Percentiles rank a stretch among this genome's conserved stretches.
These are phyloP conservation scores for Diglossa cyanea DNA, from an alignment of 2,797 vertebrate genomes.

Conservation along the genomic window DNA sequence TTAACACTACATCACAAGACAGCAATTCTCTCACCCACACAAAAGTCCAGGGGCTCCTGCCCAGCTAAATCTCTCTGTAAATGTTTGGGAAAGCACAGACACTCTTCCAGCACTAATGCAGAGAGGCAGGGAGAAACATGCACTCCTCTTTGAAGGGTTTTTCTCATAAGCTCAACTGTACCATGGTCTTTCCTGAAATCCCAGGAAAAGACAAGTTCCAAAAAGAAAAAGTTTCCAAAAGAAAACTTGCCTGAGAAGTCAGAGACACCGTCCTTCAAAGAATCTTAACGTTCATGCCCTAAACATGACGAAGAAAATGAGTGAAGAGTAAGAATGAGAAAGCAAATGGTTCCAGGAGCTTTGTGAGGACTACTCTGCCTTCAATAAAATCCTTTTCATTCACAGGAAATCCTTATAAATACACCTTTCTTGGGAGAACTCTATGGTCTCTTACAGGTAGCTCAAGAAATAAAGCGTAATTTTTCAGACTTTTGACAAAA, in stretches of 20 bases:
- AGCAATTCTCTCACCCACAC: neutral
- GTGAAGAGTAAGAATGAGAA: neutral
- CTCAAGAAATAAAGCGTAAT: neutral
- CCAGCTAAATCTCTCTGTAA: neutral
- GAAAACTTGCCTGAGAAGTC: neutral
- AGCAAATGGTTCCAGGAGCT: neutral
- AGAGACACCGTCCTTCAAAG: fast-evolving
- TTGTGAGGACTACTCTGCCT: neutral
- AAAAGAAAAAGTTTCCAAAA: neutral
- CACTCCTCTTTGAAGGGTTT: neutral
- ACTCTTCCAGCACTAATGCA: neutral
- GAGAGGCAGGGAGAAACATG: neutral
- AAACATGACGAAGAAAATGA: neutral
- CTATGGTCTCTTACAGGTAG: neutral
- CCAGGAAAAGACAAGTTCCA: neutral
- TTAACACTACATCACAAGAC: neutral
- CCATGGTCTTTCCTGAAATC: neutral
- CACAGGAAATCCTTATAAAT: neutral
- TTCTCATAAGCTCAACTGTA: neutral
- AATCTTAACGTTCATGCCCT: neutral
- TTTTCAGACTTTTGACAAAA: neutral
- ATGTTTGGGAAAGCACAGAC: neutral
- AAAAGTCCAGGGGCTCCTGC: neutral
- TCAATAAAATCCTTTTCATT: neutral
- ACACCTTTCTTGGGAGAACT: neutral